Conservation (phyloP, 2,888 invertebrate genomes). For the Nebria brevicollis region DNA sequence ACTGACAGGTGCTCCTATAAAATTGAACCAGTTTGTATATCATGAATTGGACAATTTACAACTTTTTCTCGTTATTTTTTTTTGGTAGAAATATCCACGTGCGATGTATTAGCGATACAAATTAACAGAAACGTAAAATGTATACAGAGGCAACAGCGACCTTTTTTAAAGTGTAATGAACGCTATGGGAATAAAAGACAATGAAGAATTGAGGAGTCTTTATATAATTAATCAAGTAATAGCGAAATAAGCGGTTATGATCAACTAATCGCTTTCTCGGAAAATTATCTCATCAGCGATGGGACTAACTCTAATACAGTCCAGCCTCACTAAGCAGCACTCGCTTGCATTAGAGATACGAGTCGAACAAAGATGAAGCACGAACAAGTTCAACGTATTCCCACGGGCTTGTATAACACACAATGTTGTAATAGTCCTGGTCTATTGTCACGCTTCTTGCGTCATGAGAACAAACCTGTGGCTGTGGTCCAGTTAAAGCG, state of each 20-base stretch:
- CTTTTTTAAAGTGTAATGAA: not conserved
- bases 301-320: not conserved
- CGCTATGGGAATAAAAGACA: not conserved
- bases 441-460: slow-evolving; percentile 25
- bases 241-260: not conserved
- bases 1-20: not conserved
- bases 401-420: slow-evolving; percentile 21
- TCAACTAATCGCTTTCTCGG: not conserved
- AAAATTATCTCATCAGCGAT: not conserved
- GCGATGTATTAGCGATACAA: too few species aligned
- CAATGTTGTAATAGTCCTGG: slow-evolving; percentile 2
- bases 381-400: slow-evolving; percentile 25
- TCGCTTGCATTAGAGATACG: not conserved
- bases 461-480: slow-evolving; percentile 12
- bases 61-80: not conserved
- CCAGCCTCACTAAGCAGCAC: not conserved
- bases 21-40: not conserved
- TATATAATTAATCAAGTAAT: not conserved
- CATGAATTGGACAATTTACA: not conserved
- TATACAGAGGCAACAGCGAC: not conserved
- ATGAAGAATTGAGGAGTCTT: not conserved
- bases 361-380: not conserved
- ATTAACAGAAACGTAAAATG: not conserved
- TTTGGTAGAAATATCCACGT: too few species aligned
- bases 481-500: slow-evolving; percentile 3